These are phyloP conservation scores for Rhagoletis pomonella DNA, from an alignment of 1,140 invertebrate species.

Conservation along the genomic window DNA sequence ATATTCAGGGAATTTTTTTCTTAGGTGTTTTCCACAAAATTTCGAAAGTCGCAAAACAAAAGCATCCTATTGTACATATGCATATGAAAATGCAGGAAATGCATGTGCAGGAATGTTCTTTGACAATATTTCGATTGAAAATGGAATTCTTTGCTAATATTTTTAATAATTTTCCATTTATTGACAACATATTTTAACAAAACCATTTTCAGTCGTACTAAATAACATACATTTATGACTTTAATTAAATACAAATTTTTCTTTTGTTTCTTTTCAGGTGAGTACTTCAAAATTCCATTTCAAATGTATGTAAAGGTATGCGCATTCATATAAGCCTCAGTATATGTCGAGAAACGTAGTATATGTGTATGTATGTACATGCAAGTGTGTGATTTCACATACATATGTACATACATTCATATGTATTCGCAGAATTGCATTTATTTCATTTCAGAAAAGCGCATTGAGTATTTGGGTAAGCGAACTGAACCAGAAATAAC, in stretches of 20 bases:
- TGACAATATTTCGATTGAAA: neutral
- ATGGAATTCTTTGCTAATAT: neutral
- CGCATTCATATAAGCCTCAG: neutral
- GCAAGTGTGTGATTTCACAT: neutral
- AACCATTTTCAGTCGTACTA: conserved; percentile 1
- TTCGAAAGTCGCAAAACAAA: too few species aligned
- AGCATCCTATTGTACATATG: too few species aligned
- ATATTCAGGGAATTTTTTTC: too few species aligned
- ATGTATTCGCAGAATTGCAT: neutral
- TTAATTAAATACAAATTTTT: conserved; percentile 5
- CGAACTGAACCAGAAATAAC: conserved; percentile 28
- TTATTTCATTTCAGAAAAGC: conserved; percentile 19
- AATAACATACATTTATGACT: neutral
- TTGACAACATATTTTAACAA: neutral
- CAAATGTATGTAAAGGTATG: neutral
- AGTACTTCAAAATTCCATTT: conserved; percentile 7
- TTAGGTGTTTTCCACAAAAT: too few species aligned
- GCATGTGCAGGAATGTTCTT: too few species aligned
- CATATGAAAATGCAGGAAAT: too few species aligned
- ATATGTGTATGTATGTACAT: neutral
- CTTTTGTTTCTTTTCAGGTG: conserved; percentile 41
- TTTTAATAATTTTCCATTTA: neutral
- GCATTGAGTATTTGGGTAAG: conserved; percentile 36
- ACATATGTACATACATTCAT: neutral
- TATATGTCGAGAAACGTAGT: neutral